These are phyloP conservation scores for Dichetophora obliterata DNA, from an alignment of 2,888 invertebrate species.

Conservation along the genomic window DNA sequence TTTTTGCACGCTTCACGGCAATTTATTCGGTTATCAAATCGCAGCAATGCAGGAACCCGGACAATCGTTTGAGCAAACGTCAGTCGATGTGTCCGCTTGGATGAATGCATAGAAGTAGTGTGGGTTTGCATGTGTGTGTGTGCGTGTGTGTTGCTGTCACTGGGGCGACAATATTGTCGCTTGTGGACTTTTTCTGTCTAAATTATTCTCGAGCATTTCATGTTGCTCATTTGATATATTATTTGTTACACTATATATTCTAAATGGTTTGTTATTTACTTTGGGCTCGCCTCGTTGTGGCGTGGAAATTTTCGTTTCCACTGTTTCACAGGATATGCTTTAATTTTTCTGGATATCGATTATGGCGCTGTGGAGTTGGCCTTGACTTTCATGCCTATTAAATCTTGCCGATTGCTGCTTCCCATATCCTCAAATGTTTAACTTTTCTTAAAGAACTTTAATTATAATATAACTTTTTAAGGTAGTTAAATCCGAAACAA, in stretches of 20 bases:
- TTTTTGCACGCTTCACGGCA: slow-evolving; percentile 70
- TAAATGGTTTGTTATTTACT: too few species aligned
- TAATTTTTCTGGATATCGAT: not conserved
- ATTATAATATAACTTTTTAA: too few species aligned
- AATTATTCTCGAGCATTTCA: too few species aligned
- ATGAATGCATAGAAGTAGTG: too few species aligned
- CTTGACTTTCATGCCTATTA: not conserved
- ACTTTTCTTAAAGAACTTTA: too few species aligned
- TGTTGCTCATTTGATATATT: too few species aligned
- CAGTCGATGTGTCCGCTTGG: too few species aligned
- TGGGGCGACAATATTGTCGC: slow-evolving; percentile 1
- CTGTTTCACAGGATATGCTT: slow-evolving; percentile 25
- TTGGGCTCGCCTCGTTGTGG: slow-evolving; percentile 6
- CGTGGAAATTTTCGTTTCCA: slow-evolving; percentile 30
- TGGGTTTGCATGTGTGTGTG: too few species aligned
- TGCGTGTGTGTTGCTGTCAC: not conserved
- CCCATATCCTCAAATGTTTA: too few species aligned
- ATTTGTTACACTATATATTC: too few species aligned
- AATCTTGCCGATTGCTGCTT: not conserved
- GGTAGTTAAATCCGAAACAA: too few species aligned
- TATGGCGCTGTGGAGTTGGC: not conserved
- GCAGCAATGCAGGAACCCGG: slow-evolving; percentile 35
- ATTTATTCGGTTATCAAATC: slow-evolving; percentile 67
- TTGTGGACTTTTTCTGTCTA: not conserved
- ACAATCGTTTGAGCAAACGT: too few species aligned